Evolutionary conservation across 2,888 invertebrate genomes (phyloP).

Genomic region (Harpalus rubripes): DNA sequence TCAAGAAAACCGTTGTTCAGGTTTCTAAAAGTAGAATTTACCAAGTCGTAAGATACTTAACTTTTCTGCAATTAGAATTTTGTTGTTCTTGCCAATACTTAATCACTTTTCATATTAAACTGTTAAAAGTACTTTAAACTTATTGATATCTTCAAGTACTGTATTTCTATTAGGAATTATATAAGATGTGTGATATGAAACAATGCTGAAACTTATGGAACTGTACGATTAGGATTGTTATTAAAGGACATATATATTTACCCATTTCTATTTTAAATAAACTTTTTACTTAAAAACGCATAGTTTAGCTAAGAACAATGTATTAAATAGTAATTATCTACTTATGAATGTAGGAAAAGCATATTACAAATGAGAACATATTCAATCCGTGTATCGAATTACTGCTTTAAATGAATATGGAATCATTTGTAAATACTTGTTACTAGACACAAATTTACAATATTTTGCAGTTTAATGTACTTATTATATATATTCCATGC

Average conservation of each 20-base stretch:
- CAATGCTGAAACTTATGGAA: slow-evolving; percentile 58
- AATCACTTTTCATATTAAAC: slow-evolving; percentile 49
- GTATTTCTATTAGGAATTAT: slow-evolving; percentile 39
- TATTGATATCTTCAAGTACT: slow-evolving; percentile 26
- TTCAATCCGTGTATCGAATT: slow-evolving; percentile 29
- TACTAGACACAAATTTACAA: slow-evolving; percentile 2
- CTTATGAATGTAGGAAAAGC: slow-evolving; percentile 44
- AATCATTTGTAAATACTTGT: slow-evolving; percentile 8
- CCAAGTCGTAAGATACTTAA: slow-evolving; percentile 31
- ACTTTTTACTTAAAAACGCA: slow-evolving; percentile 61
- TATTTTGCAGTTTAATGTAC: slow-evolving; percentile 64
- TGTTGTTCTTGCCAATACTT: slow-evolving; percentile 47
- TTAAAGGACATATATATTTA: slow-evolving; percentile 61
- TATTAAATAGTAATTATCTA: slow-evolving; percentile 38
- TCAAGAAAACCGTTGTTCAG: slow-evolving; percentile 5
- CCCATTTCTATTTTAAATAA: slow-evolving; percentile 64
- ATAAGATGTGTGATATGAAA: slow-evolving; percentile 61
- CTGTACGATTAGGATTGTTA: slow-evolving; percentile 62
- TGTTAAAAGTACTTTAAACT: slow-evolving; percentile 35
- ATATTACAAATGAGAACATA: slow-evolving; percentile 29
- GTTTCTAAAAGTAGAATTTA: slow-evolving; percentile 24
- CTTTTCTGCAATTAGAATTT: slow-evolving; percentile 26
- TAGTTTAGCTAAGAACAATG: slow-evolving; percentile 30
- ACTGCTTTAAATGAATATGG: slow-evolving; percentile 36
- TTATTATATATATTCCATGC: slow-evolving; percentile 53